Evolutionary conservation across 2,888 invertebrate species (phyloP).

Genomic region (Brachylomia viminalis): DNA sequence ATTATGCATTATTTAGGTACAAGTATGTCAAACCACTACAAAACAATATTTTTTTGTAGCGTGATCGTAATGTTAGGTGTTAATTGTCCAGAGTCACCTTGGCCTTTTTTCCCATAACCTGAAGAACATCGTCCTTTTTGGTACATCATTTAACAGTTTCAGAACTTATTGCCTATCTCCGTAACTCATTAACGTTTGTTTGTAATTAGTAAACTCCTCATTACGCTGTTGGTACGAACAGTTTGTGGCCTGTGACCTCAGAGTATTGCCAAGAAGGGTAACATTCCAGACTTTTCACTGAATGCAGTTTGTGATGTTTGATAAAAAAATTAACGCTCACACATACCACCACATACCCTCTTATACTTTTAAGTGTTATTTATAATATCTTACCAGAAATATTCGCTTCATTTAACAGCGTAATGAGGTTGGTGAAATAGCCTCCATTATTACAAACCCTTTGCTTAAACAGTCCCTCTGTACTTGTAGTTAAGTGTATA

Average conservation of each 20-base stretch:
- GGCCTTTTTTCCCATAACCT: too few species aligned
- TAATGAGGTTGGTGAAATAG: not conserved
- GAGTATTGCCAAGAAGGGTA: slow-evolving; percentile 16
- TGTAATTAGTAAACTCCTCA: slow-evolving; percentile 25
- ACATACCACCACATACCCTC: not conserved
- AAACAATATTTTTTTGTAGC: too few species aligned
- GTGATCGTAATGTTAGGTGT: too few species aligned
- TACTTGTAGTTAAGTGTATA: too few species aligned
- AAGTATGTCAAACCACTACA: too few species aligned
- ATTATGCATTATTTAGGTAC: too few species aligned
- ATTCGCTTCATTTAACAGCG: not conserved
- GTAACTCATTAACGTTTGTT: not conserved
- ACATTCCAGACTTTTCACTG: slow-evolving; percentile 26
- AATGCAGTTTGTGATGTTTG: slow-evolving; percentile 6
- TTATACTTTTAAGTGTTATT: not conserved
- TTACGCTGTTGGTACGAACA: slow-evolving; percentile 16
- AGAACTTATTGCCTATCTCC: not conserved
- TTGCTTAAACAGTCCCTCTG: not conserved
- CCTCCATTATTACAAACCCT: not conserved
- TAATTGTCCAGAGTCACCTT: too few species aligned
- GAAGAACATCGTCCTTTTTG: too few species aligned
- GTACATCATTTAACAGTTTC: not conserved
- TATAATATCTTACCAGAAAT: not conserved
- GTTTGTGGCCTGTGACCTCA: slow-evolving; percentile 7
- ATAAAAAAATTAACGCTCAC: not conserved